Conservation (phyloP, 1,140 invertebrate species). For the Drosophila santomea region DNA sequence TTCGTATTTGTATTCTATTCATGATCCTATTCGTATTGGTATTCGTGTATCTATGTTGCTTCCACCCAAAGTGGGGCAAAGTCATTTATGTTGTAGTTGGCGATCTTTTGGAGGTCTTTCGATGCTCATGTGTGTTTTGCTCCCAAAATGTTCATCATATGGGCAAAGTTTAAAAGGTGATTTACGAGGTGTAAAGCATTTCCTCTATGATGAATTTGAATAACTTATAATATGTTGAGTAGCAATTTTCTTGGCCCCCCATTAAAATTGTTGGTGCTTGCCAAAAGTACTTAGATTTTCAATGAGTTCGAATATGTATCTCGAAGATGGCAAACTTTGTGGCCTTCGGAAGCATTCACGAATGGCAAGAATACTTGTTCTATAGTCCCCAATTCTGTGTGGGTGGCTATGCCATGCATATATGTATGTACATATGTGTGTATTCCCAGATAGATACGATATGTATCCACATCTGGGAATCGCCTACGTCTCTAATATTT, state of each 20-base stretch:
- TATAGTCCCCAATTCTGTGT: slow-evolving; percentile 19
- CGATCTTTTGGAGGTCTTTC: slow-evolving; percentile 45
- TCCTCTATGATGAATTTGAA: too few relatives aligned
- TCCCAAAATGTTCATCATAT: neutral
- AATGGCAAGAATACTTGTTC: slow-evolving; percentile 35
- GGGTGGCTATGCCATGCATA: slow-evolving; percentile 33
- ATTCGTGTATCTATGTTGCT: slow-evolving; percentile 13
- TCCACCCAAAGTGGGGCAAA: slow-evolving; percentile 60
- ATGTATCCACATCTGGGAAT: slow-evolving; percentile 20
- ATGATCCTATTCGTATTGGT: neutral
- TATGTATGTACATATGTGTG: neutral
- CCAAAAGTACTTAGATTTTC: slow-evolving; percentile 5
- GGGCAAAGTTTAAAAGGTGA: neutral
- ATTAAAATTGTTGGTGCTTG: slow-evolving; percentile 3
- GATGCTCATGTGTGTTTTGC: slow-evolving; percentile 9
- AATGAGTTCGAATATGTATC: slow-evolving; percentile 17
- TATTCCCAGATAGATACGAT: slow-evolving; percentile 12
- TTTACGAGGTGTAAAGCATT: neutral
- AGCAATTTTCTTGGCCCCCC: neutral
- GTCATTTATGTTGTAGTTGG: slow-evolving; percentile 66
- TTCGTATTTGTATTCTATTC: neutral
- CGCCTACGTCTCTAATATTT: slow-evolving; percentile 53
- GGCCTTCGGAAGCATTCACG: slow-evolving; percentile 54
- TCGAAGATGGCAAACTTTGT: slow-evolving; percentile 10
- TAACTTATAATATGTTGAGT: neutral